Evolutionary conservation across 2,888 invertebrate species (phyloP), one percentile per base, ranked within the genome.

Genomic region (Platerodrilus igneus): DNA sequence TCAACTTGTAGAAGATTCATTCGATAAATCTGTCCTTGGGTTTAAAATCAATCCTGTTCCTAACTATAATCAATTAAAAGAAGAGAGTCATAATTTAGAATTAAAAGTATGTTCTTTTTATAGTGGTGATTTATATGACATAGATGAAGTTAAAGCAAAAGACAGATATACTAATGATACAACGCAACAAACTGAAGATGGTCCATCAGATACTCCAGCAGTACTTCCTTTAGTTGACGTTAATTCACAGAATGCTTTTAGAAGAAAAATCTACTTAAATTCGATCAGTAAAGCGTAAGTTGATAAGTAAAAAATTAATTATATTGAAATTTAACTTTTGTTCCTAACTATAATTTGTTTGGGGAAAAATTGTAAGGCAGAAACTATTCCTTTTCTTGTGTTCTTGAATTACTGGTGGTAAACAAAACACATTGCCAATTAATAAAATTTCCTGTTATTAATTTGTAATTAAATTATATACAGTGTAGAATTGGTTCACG

Each of bases 211-310:
- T 28, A 35, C 60, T 15, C 53, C 59, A n/a, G 70, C 73, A 9
- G 66, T 77, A 36, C 56, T 85, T 37, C 85, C 86, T 7, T 62
- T 82, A 44, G 76, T 79, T 2, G 83, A 86, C 53, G 71, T 71
- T 45, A 77, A 77, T 59, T 76, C 82, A 10, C 82, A 84, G 52
- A 77, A 76, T 58, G 75, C 78, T 6, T 66, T 85, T 40, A 67
- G 86, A 22, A 74, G 80, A 51, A 73, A 77, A 64, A 83, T 87
- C 59, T 79, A 86, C 8, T 71, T 80, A 42, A 78, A 79, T 45
- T 78, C 79, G 55, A 66, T 86, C 25, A 76, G 78, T 56, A 79
- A 75, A 70, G 22, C 16, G 11, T 37, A 11, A 33, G 21, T 8
- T 26, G 26, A 20, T 32, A 28, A 18, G 3, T 8, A 15, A n/a